Conservation (phyloP, 1,140 invertebrate species). For the Caerostris extrusa region DNA sequence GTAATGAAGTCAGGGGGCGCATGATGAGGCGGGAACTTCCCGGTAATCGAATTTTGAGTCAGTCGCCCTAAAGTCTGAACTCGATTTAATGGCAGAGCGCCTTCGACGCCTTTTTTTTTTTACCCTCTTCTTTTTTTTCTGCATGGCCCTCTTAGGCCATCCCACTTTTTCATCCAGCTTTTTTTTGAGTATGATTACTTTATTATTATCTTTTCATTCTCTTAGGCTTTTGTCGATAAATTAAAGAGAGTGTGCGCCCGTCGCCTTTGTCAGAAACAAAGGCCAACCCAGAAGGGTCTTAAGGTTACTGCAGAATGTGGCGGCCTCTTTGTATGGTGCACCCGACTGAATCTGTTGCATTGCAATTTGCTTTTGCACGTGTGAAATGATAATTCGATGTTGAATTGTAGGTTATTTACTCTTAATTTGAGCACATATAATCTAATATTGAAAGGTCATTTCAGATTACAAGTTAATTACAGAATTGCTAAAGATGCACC, state of each 20-base stretch:
- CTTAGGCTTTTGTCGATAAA: conserved; percentile 55
- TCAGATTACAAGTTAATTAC: no score
- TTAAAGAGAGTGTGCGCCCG: conserved; percentile 46
- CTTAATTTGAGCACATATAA: no score
- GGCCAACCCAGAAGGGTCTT: no score
- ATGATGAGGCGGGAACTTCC: conserved; percentile 54
- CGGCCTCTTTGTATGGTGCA: not conserved
- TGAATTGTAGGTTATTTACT: no score
- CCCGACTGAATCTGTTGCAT: not conserved
- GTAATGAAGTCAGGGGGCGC: conserved; percentile 62
- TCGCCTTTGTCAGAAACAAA: conserved; percentile 39
- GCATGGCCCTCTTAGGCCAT: not conserved
- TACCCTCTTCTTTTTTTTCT: not conserved
- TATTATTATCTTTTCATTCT: conserved; percentile 67
- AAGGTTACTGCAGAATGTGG: not conserved
- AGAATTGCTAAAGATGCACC: no score
- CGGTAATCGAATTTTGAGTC: conserved; percentile 72
- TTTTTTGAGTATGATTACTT: conserved; percentile 62
- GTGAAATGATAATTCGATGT: no score
- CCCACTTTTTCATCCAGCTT: not conserved
- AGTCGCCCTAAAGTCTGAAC: conserved; percentile 59
- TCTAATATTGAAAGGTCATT: no score
- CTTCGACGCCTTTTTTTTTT: not conserved
- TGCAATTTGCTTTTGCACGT: no score
- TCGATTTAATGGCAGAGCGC: conserved; percentile 66